phyloP scores from a whole-genome alignment of 1,140 invertebrate genomes.

The Saccostrea cuccullata region DNA sequence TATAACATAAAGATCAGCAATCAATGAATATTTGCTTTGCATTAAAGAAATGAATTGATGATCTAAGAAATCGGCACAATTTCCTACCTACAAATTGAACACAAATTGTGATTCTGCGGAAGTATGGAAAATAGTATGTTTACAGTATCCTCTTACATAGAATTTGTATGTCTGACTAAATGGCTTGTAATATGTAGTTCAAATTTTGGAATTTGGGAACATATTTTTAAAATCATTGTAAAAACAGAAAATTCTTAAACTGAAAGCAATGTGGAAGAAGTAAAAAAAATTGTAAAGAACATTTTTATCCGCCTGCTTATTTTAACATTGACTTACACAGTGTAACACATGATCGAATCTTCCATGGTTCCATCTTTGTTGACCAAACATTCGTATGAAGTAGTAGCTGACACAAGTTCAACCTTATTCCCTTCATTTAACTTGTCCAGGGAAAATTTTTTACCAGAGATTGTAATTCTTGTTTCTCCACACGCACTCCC shows the following conservation, averaged over 20 bases:
- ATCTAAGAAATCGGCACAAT: too few relatives aligned
- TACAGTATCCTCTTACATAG: too few relatives aligned
- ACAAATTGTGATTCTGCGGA: too few relatives aligned
- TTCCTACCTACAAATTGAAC: too few relatives aligned
- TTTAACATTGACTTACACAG: conserved; percentile 1
- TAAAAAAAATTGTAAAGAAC: background rate
- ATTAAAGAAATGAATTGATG: too few relatives aligned
- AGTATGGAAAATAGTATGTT: too few relatives aligned
- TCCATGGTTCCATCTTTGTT: conserved; percentile 53
- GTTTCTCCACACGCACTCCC: conserved; percentile 49
- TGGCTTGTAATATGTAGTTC: too few relatives aligned
- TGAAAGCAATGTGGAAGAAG: background rate
- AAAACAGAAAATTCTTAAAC: too few relatives aligned
- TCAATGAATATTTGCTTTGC: background rate
- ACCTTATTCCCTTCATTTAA: conserved; percentile 46
- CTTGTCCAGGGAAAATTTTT: conserved; percentile 40
- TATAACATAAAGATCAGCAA: background rate
- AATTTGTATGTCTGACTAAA: too few relatives aligned
- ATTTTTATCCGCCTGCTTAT: too few relatives aligned
- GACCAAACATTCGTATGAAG: conserved; percentile 46
- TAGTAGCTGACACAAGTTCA: conserved; percentile 30
- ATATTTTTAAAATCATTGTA: too few relatives aligned
- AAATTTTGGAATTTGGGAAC: too few relatives aligned
- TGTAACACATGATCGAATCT: conserved; percentile 50
- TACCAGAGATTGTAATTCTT: conserved; percentile 40